Evolutionary conservation across 2,797 vertebrate species (phyloP).

Genomic region (Chloroceryle inda): DNA sequence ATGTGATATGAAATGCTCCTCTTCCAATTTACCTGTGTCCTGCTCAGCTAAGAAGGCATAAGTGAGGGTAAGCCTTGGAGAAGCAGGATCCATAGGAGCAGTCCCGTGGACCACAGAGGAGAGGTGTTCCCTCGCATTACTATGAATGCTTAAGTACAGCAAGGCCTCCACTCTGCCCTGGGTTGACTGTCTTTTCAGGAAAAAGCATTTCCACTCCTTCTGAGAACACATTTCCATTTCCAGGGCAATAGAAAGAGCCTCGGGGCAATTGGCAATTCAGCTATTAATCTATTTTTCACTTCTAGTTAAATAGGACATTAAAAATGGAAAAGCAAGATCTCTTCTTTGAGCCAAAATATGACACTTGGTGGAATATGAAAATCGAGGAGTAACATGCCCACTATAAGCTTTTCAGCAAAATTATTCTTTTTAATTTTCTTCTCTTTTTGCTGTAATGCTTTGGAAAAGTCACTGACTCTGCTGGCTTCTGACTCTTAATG

Average conservation of each 20-base stretch:
- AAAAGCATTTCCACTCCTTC: background rate
- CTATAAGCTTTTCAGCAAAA: background rate
- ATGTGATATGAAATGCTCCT: background rate
- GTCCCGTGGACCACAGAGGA: fast-evolving
- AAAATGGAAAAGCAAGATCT: background rate
- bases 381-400: background rate
- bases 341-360: background rate
- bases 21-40: background rate
- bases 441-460: background rate
- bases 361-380: background rate
- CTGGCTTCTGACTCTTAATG: background rate
- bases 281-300: background rate
- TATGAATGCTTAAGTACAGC: background rate
- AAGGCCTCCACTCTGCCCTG: background rate
- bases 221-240: background rate
- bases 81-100: background rate
- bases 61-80: background rate
- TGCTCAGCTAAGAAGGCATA: background rate
- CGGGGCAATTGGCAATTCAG: background rate
- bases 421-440: background rate
- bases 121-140: background rate
- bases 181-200: background rate
- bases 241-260: background rate
- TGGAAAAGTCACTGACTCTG: background rate
- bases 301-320: background rate